Evolutionary conservation across 2,888 invertebrate genomes (phyloP), one percentile per base, ranked within the genome.

Genomic region (Mamestra brassicae): DNA sequence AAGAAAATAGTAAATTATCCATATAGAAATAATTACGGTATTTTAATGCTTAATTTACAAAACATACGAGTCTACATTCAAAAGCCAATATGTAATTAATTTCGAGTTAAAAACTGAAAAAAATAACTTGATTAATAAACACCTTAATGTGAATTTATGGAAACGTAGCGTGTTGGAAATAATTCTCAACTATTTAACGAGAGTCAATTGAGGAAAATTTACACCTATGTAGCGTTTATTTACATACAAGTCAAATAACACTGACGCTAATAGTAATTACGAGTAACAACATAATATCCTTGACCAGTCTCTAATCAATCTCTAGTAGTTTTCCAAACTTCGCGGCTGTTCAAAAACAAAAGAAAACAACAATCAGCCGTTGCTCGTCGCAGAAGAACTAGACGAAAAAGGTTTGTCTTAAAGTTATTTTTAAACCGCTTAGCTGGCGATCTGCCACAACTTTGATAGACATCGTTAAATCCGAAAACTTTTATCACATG

Each of bases 191-290:
- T 45, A 61, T 26, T 38, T 45, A 60, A 60, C 54, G 34, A 60
- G 36, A 72, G 15, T 11, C 47, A n/a, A 74, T 71, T 71, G 70
- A 75, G 70, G 34, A 71, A 71, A 72, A 79, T 78, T 70, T 60
- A 72, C 70, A 72, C 58, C 15, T 10, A 36, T 7, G 58, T 38
- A n/a, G 47, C 54, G 60, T 71, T 71, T 55, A 67, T 58, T 64
- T 68, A 72, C 57, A 52, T 15, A 47, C 1, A 47, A 52, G 34
- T 52, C 47, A 26, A 81, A 71, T 57, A 54, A 34, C 50, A 11
- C 3, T 62, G 60, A 55, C 7, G 52, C 26, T 55, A 50, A n/a
- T 47, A 57, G 17, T 13, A 58, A 74, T 72, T 76, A 72, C 26
- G 34, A 67, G 38, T 66, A 38, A 36, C 36, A 38, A 2, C 54